phyloP scores from a whole-genome alignment of 2,888 invertebrate species.

The Hirtodrosophila cameraria region DNA sequence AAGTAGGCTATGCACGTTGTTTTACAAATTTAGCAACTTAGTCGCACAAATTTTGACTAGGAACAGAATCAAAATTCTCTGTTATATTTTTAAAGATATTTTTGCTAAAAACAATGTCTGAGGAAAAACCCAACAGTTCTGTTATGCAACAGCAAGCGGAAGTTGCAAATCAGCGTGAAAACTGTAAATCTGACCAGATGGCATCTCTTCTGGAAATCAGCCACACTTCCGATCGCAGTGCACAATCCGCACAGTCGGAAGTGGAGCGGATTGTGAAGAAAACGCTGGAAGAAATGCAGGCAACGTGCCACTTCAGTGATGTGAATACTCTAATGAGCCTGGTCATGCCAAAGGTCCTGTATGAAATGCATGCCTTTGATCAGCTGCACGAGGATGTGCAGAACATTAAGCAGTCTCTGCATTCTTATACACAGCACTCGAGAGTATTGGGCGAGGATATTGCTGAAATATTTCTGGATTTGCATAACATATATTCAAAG shows the following conservation, averaged over 20 bases:
- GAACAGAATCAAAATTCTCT: too few species aligned
- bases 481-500: constrained; percentile 54
- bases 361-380: constrained; percentile 19
- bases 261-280: constrained; percentile 24
- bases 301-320: background rate
- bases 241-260: background rate
- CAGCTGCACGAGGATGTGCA: constrained; percentile 29
- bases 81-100: too few species aligned
- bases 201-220: constrained; percentile 10
- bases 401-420: constrained; percentile 12
- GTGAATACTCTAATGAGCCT: constrained; percentile 14
- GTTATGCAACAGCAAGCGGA: too few species aligned
- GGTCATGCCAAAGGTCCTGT: constrained; percentile 42
- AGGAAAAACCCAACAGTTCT: too few species aligned
- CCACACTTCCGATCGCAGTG: background rate
- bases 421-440: constrained; percentile 20
- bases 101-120: too few species aligned
- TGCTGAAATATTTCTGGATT: constrained; percentile 59
- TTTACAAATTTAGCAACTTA: too few species aligned
- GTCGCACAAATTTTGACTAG: too few species aligned
- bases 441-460: constrained; percentile 45
- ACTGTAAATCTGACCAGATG: background rate
- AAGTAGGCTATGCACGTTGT: too few species aligned
- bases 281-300: constrained; percentile 27
- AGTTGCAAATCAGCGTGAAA: too few species aligned